Evolutionary conservation across 1,140 invertebrate species (phyloP).

Genomic region (Temnothorax longispinosus): DNA sequence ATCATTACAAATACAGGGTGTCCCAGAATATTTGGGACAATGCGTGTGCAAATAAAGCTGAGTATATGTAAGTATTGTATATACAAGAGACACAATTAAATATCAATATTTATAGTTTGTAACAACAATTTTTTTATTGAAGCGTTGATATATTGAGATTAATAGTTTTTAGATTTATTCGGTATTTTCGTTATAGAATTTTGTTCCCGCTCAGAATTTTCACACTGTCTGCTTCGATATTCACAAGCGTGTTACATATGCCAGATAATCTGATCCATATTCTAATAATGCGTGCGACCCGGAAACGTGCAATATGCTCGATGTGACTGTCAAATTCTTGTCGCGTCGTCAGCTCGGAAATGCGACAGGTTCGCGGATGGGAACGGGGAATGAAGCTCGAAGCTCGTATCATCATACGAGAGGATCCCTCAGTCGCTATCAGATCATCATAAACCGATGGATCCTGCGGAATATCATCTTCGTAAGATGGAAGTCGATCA

Average conservation of each 20-base stretch:
- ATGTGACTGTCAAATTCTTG: constrained; percentile 54
- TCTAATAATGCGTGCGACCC: constrained; percentile 40
- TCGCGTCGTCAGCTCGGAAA: constrained; percentile 24
- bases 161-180: not conserved
- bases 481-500: constrained; percentile 35
- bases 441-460: constrained; percentile 38
- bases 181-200: constrained; percentile 4
- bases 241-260: constrained; percentile 24
- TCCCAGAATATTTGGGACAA: too few species aligned
- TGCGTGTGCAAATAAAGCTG: too few species aligned
- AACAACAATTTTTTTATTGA: not conserved
- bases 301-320: constrained; percentile 48
- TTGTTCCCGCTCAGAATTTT: not conserved
- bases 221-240: not conserved
- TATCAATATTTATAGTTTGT: not conserved
- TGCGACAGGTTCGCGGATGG: constrained; percentile 29
- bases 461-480: constrained; percentile 35
- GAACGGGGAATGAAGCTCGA: constrained; percentile 1
- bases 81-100: not conserved
- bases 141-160: not conserved
- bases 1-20: not conserved
- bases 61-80: not conserved
- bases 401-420: constrained; percentile 16
- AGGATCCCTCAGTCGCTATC: constrained; percentile 24
- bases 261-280: constrained; percentile 41